phyloP scores from a whole-genome alignment of 2,888 invertebrate genomes.

The Amphipyra berbera region DNA sequence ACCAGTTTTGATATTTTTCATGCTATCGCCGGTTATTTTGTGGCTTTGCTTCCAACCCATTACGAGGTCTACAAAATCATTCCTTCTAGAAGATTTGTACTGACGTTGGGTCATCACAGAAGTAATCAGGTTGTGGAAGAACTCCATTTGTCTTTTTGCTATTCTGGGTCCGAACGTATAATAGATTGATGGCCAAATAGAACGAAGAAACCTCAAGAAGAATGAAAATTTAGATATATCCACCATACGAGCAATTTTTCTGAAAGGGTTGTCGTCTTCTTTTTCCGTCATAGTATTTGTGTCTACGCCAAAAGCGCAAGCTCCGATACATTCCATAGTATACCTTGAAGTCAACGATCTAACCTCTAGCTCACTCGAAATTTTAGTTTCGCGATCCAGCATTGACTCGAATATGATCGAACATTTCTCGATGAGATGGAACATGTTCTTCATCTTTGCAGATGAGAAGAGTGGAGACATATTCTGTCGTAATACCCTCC shows the following conservation, averaged over 20 bases:
- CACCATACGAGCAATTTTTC: conserved; percentile 6
- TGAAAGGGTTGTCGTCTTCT: conserved; percentile 22
- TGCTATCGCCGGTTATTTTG: conserved; percentile 60
- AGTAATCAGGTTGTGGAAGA: conserved; percentile 43
- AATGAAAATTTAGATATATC: background rate
- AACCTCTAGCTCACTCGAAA: conserved; percentile 34
- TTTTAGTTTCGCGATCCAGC: conserved; percentile 34
- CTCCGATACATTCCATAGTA: conserved; percentile 49
- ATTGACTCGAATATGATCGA: conserved; percentile 37
- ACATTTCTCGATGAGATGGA: conserved; percentile 54
- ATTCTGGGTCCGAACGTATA: conserved; percentile 8
- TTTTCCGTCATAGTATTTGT: conserved; percentile 26
- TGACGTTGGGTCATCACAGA: conserved; percentile 43
- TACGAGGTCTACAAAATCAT: conserved; percentile 58
- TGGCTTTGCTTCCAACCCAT: conserved; percentile 50
- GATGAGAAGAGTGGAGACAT: conserved; percentile 59
- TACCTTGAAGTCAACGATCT: conserved; percentile 31
- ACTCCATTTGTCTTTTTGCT: conserved; percentile 7
- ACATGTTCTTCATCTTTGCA: conserved; percentile 60
- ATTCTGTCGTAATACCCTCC: conserved; percentile 57
- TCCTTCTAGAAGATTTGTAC: conserved; percentile 33
- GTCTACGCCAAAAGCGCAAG: conserved; percentile 31
- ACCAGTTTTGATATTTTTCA: conserved; percentile 38
- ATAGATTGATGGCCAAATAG: conserved; percentile 25
- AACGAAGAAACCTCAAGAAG: background rate